A percentile compares a stretch with the other conserved stretches of the same genome.
phyloP scores from a whole-genome alignment of 2,113 vertebrate genomes.

The Crotalus viridis region DNA sequence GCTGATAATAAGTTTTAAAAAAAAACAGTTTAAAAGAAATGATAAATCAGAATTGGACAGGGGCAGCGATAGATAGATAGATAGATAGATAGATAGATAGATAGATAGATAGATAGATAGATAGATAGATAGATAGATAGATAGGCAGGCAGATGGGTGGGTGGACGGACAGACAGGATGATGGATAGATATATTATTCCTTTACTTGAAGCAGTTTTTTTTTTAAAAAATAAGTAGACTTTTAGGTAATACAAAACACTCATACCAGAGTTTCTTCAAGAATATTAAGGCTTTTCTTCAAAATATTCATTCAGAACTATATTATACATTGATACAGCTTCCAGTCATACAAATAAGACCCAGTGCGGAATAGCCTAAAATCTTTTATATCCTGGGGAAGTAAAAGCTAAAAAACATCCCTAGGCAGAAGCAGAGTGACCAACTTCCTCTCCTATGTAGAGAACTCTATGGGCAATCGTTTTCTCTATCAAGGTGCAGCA shows the following conservation, averaged over 20 bases:
- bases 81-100: neutral
- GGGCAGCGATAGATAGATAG: neutral
- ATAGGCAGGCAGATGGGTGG: too few relatives aligned
- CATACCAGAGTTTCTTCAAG: neutral
- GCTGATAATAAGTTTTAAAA: neutral
- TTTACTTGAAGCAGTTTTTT: neutral
- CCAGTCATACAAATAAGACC: neutral
- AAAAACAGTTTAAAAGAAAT: neutral
- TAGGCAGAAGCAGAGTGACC: slow-evolving; percentile 17
- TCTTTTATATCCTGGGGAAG: slow-evolving; percentile 20
- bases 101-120: neutral
- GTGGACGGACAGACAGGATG: too few relatives aligned
- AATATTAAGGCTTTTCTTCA: neutral
- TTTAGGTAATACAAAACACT: neutral
- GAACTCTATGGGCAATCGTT: slow-evolving; percentile 1
- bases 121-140: neutral
- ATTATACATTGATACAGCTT: neutral
- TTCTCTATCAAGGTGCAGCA: neutral
- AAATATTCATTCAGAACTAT: neutral
- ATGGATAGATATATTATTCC: neutral
- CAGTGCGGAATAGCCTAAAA: slow-evolving; percentile 19
- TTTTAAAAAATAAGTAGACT: neutral
- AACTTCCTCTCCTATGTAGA: neutral
- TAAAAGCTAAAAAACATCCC: neutral
- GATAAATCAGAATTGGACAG: neutral